Conservation (phyloP, 1,140 invertebrate genomes). For the Tetragnatha versicolor region DNA sequence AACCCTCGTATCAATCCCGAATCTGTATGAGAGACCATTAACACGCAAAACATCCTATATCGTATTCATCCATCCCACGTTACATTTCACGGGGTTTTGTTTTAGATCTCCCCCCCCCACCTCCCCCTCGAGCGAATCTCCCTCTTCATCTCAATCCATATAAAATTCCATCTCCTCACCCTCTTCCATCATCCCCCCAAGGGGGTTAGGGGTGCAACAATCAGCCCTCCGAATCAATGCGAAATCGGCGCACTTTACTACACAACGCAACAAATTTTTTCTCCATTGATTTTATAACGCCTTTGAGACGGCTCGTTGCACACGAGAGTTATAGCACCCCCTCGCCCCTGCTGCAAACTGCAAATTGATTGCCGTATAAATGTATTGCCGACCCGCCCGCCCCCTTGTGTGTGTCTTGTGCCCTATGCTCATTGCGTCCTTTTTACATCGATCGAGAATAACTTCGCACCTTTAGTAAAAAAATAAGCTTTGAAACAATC, state of each 20-base stretch:
- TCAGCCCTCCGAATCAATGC: conserved; percentile 24
- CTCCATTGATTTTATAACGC: conserved; percentile 45
- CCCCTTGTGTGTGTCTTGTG: too few species aligned
- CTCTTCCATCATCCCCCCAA: not conserved
- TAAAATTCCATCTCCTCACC: not conserved
- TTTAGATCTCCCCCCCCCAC: not conserved
- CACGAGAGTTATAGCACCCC: conserved; percentile 18
- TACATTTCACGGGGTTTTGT: not conserved
- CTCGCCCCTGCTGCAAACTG: conserved; percentile 1
- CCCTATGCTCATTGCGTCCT: too few species aligned
- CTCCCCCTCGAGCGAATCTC: conserved; percentile 3
- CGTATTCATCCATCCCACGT: too few species aligned
- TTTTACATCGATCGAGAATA: too few species aligned
- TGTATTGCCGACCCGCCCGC: not conserved
- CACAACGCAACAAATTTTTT: conserved; percentile 5
- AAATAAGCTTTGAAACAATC: too few species aligned
- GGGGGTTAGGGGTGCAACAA: conserved; percentile 32
- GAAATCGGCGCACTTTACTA: conserved; percentile 34
- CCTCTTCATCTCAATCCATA: conserved; percentile 40
- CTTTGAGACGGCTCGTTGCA: conserved; percentile 38
- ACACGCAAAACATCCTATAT: too few species aligned
- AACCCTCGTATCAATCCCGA: too few species aligned
- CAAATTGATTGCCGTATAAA: conserved; percentile 44
- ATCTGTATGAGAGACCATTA: too few species aligned
- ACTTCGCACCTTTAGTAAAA: too few species aligned